Base-by-base conservation (phyloP, 2,888 invertebrate genomes). In the Augiades crinisus region DNA sequence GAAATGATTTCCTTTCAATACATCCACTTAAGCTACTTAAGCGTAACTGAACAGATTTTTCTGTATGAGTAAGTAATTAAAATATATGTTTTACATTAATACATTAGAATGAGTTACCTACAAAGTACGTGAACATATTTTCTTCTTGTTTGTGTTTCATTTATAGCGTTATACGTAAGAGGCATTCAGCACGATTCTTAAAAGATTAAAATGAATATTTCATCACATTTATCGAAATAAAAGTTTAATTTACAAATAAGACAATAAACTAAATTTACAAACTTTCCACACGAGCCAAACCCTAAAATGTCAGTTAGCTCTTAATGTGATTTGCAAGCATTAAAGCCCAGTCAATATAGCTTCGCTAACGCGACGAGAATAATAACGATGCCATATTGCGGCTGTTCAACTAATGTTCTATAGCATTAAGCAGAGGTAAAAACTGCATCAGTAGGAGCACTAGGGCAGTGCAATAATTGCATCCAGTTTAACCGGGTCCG, bases 401-500 rank as follows among this genome's bases (percentile, higher is more conserved):
- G 22, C 12, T 10, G n/a, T 36, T 2, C 34, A 30, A 19, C 22
- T 13, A 19, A 43, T 50, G 14, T 44, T 30, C 24, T 30, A 33
- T 14, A 36, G 16, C 22, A 30, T 36, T 47, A 13, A 47, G 30
- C 19, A n/a, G 37, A 45, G 37, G 36, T 46, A 46, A 78, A 76
- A 77, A 70, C 70, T 78, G 81, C 81, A 81, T 72, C 69, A 70
- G 58, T 66, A 51, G 54, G 66, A 77, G 75, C 77, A 82, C 77
- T 84, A 78, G 85, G 85, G 67, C 85, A 84, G 81, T 88, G 88
- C 88, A 87, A 87, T 88, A 83, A 87, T 86, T 89, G 88, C 88
- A 88, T 84, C 76, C 81, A 86, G 82, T 87, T 85, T 83, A 86
- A 84, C 85, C 81, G 79, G 82, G 79, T 72, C 67, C 85, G 88